Base-by-base conservation (phyloP, 2,797 vertebrate genomes). In the Acropternis orthonyx region DNA sequence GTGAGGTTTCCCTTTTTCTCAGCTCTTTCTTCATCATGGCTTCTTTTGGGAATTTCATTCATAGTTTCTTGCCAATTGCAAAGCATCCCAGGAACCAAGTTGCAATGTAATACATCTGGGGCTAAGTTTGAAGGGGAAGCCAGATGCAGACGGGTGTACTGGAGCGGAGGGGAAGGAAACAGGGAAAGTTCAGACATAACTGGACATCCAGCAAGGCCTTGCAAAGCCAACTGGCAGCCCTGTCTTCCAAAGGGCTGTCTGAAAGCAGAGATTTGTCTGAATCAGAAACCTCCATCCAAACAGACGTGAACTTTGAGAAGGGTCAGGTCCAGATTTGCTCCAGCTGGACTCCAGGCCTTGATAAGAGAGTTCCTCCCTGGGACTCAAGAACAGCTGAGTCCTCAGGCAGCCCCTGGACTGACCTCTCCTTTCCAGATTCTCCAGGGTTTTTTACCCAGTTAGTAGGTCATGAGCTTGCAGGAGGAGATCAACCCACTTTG, bases 161-260 rank as follows among this genome's bases (percentile, higher is more conserved):
- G 89, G 85, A 79, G 63, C 0, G 12, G 71, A 84, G 76, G 52
- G 73, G 67, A 92, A 86, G 91, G 88, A 93, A 92, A 48, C 13
- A 66, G 65, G 54, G 88, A 93, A 82, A 76, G 63, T 75, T 94
- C 80, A 93, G 85, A 22, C 20, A 6, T 16, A 88, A 84, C n/a
- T 76, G 91, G 80, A 85, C 88, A 79, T 89, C 76, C 89, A 95
- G 67, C 59, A 88, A 93, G 62, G 39, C 37, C 72, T 85, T 73
- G 36, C 68, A 78, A 95, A 92, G 92, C 95, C 89, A 96, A 51
- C 49, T 94, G 96, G 94, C 93, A 96, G 67, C n/a, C 8, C 18
- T 0, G 0, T 92, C 77, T 65, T 95, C 86, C 93, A 90, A 71
- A 28, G 44, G 28, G 61, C 74, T 63, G 74, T 82, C 71, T 92